Evolutionary conservation across 1,140 invertebrate genomes (phyloP).

Genomic region (Papilio xuthus): DNA sequence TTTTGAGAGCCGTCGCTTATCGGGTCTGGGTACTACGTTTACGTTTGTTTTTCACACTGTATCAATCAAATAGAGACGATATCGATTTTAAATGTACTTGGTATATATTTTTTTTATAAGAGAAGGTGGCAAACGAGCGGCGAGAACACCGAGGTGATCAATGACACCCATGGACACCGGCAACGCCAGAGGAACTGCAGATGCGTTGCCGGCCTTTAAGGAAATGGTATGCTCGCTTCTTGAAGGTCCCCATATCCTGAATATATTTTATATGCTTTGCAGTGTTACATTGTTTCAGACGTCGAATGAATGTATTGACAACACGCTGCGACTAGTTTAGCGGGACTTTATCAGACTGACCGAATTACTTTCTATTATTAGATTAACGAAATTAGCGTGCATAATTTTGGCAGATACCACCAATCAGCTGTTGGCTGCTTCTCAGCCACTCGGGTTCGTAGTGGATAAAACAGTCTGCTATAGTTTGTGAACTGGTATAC

Average conservation of each 20-base stretch:
- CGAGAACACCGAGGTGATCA: no score
- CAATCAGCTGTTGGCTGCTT: constrained; percentile 35
- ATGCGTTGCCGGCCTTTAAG: no score
- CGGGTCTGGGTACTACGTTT: constrained; percentile 11
- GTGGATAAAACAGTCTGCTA: background rate
- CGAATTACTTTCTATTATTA: constrained; percentile 36
- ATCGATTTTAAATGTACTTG: background rate
- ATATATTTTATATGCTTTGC: no score
- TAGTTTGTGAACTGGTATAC: constrained; percentile 19
- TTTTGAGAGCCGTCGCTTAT: constrained; percentile 35
- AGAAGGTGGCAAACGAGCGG: no score
- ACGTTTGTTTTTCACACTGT: constrained; percentile 36
- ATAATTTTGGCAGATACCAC: constrained; percentile 37
- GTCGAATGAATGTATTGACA: background rate
- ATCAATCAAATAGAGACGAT: constrained; percentile 26
- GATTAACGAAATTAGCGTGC: constrained; percentile 32
- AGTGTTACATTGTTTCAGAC: background rate
- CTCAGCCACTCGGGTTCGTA: constrained; percentile 14
- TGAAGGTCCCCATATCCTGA: no score
- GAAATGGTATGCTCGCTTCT: no score
- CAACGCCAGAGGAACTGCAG: no score
- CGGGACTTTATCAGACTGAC: constrained; percentile 35
- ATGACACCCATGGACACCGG: no score
- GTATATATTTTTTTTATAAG: no score
- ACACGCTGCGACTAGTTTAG: background rate